Base-by-base conservation (phyloP, 1,140 invertebrate species). In the Frieseomelitta varia region DNA sequence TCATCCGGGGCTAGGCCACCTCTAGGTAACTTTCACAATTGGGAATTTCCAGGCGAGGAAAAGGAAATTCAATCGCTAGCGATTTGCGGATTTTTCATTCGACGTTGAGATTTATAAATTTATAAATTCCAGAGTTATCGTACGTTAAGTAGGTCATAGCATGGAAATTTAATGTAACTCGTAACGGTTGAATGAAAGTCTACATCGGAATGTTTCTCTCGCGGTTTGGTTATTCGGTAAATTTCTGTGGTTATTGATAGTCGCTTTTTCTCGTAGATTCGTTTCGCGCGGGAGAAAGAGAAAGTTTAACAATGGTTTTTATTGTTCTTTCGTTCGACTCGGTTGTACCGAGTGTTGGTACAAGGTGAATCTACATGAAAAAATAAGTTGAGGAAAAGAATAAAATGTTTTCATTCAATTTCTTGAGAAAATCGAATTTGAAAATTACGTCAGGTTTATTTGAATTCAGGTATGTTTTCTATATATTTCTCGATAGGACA, bases 81-180 rank as follows among this genome's bases (percentile, higher is more conserved):
- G 79, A 85, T 87, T 85, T 78, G 77, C 79, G 61, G 78, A 81
- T 82, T 88, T 85, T 58, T 85, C 63, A 83, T 76, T 68, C 72
- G 51, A 51, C 81, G 87, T 56, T 84, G 81, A 74, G 69, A 84
- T 81, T 47, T 47, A 8, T 47, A 47, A 47, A 79, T 85, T 87
- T 63, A 80, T 85, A 81, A 80, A 83, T 74, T 47, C 21, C 12
- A 15, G 63, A 81, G 61, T 84, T 71, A 75, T 76, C 8, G 8
- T 6, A 39, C 4, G 6, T 3, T 39, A 39, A 39, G 39, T 4
- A 6, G 39, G 39, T 39, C 6, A 39, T 6, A 39, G 55, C 47
- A 17, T 10, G 21, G 76, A 17, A 19, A 11, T 63, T 56, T 51
- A 14, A 17, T 2, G 0, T 10, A 0, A 1, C 56, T 30, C 19